Base-by-base conservation (phyloP, 2,113 vertebrate species). In the Pachyramphus minor region DNA sequence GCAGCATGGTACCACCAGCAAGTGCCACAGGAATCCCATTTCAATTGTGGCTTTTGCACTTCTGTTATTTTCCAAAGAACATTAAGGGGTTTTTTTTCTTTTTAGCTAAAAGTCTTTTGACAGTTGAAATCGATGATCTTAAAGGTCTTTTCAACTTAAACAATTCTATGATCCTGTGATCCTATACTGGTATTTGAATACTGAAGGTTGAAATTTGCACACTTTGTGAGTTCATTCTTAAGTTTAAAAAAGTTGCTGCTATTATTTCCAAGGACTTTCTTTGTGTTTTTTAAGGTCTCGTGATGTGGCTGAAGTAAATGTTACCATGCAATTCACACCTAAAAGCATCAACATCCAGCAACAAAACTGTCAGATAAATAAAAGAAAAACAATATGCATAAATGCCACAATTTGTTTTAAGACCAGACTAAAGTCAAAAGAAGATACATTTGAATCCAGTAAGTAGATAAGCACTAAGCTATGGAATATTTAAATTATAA, bases 291-390 rank as follows among this genome's bases (percentile, higher is more conserved):
- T 47, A 91, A 99, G 99, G 99, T 99, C 99, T 95, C 98, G 99
- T 85, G 99, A 99, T 88, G 99, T 99, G 73, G 99, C 99, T 55
- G 98, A 99, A 89, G 98, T 99, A 71, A 98, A 91, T 72, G 98
- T 98, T 94, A 97, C 97, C 68, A 99, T 99, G 98, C 98, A 96
- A 14, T 99, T 99, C 91, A 88, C 97, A 23, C 98, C 99, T 6
- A 97, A 90, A 62, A 99, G 98, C 96, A 99, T 99, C 95, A 99
- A 99, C 95, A 98, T 99, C 79, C 98, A 99, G 89, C 98, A 99
- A 97, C 92, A 98, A 91, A 98, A 98, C 45, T 99, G 99, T 87
- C 96, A 89, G 24, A 88, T 98, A 31, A 96, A 97, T 6, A 97
- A 95, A 79, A 98, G 97, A 67, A 98, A 96, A 73, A 99, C 98